Evolutionary conservation across 2,888 invertebrate species (phyloP).

Genomic region (Caenorhabditis sp.): DNA sequence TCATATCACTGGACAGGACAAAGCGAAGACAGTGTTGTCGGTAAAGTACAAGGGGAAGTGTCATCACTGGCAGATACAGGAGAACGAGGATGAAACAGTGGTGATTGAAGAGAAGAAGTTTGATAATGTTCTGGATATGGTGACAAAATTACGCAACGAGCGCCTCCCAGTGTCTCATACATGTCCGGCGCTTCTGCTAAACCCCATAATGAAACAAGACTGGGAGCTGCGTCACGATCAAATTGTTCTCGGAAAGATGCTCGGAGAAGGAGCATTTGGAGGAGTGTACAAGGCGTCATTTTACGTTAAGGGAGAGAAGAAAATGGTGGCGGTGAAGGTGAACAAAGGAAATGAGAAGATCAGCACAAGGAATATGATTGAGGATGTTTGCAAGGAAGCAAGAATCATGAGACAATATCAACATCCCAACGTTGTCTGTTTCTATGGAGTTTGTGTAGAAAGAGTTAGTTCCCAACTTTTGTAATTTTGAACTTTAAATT

Average conservation of each 20-base stretch:
- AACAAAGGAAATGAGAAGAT: slow-evolving; percentile 73
- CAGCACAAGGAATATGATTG: slow-evolving; percentile 70
- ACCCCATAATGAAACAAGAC: slow-evolving; percentile 70
- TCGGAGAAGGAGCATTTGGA: slow-evolving; percentile 76
- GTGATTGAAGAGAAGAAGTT: slow-evolving; percentile 49
- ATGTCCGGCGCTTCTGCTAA: slow-evolving; percentile 67
- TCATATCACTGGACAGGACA: slow-evolving; percentile 41
- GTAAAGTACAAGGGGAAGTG: slow-evolving; percentile 70
- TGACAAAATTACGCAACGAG: slow-evolving; percentile 35
- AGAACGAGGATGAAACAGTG: slow-evolving; percentile 40
- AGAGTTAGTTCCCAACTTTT: slow-evolving; percentile 32
- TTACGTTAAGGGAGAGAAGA: slow-evolving; percentile 54
- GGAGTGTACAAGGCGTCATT: slow-evolving; percentile 70
- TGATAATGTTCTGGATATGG: slow-evolving; percentile 54
- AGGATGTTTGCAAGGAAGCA: slow-evolving; percentile 74
- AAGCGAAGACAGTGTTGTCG: slow-evolving; percentile 64
- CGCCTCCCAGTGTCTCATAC: slow-evolving; percentile 64
- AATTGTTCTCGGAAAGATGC: slow-evolving; percentile 70
- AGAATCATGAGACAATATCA: slow-evolving; percentile 74
- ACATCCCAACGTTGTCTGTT: slow-evolving; percentile 72
- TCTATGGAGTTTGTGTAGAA: slow-evolving; percentile 73
- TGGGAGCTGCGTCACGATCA: slow-evolving; percentile 76
- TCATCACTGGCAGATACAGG: slow-evolving; percentile 65
- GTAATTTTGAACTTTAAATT: background rate
- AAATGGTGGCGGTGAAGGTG: slow-evolving; percentile 69